Evolutionary conservation across 2,113 vertebrate genomes (phyloP), one percentile per base, ranked within the genome.

Genomic region (Zeus faber): DNA sequence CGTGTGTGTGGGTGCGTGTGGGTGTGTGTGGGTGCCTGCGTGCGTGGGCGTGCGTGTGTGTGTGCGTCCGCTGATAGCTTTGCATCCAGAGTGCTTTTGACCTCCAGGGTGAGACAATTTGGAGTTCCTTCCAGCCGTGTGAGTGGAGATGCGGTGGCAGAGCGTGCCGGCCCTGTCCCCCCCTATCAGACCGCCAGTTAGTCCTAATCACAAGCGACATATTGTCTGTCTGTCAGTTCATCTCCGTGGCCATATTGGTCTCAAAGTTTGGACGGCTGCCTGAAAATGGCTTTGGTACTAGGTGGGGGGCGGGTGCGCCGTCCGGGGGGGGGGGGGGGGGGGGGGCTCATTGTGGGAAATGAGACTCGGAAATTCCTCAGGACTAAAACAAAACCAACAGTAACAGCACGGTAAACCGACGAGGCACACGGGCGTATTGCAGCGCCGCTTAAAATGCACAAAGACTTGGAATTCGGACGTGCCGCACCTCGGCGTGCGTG

Each of bases 21-120:
- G 33, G 0, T 10, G 54, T 22, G 21, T 60, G 52, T 26, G 18
- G n/a, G 31, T 49, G 25, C 29, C 24, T 49, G 24, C 27, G 46
- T 49, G 46, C 18, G 46, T 49, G n/a, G 18, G 37, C 14, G 14
- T 23, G 43, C 13, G 2, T 20, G 40, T 43, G 40, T 43, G 40
- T 43, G 14, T 13, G 10, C 11, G 43, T 49, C 25, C 48, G 35
- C 22, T 18, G 39, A 51, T 29, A 72, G 62, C 76, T 85, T 83
- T 85, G 76, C 76, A 85, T 80, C 72, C 70, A 72, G 71, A 72
- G 78, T 87, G 70, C 65, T 70, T 76, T 77, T 84, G 87, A 90
- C 88, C 88, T 89, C 82, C 50, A 72, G 77, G 79, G 80, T 81
- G 81, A 83, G 79, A 79, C 72, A 75, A 79, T 85, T 82, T 69